Base-by-base conservation (phyloP, 2,113 vertebrate species). In the Murina feae region DNA sequence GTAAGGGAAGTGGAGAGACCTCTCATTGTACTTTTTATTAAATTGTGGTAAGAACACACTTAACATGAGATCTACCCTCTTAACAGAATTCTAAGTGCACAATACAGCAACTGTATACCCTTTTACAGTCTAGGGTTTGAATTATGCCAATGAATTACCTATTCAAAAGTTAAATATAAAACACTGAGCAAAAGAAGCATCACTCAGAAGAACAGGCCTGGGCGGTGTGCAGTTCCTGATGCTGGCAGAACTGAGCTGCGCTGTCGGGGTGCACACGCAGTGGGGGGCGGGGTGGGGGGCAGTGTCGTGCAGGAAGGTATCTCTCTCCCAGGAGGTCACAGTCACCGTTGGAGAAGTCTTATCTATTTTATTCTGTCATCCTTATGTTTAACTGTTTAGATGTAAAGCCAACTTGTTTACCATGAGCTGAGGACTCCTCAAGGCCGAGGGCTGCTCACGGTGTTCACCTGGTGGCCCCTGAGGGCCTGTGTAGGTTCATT, bases 111-210 rank as follows among this genome's bases (percentile, higher is more conserved):
- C 49, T 53, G 0, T 39, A 6, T 89, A 51, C 78, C 37, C 68
- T 66, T 49, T 42, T 49, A 60, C 32, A 58, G 79, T 42, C 21
- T 91, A 30, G 51, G 18, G 9, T 89, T 81, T 90, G 32, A 91
- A 55, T 80, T 83, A 42, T 79, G 39, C 11, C 35, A 53, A 72
- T 89, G 65, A 89, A 86, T 86, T 32, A 37, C 37, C 39, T 72
- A 35, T 74, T 92, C 44, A 86, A 87, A 92, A 94, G 18, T 90
- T 71, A 95, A 49, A 47, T 83, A 71, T 58, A 82, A 90, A 91
- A 66, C 37, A 55, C 2, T 32, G 65, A 86, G 39, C 51, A 84
- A 87, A 91, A 84, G 49, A 21, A 85, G 18, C 16, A 53, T 8
- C 18, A 23, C 17, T 65, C 35, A 44, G 60, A 66, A 47, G 28